Evolutionary conservation across 2,113 vertebrate genomes (phyloP).

Genomic region (Platanista minor): DNA sequence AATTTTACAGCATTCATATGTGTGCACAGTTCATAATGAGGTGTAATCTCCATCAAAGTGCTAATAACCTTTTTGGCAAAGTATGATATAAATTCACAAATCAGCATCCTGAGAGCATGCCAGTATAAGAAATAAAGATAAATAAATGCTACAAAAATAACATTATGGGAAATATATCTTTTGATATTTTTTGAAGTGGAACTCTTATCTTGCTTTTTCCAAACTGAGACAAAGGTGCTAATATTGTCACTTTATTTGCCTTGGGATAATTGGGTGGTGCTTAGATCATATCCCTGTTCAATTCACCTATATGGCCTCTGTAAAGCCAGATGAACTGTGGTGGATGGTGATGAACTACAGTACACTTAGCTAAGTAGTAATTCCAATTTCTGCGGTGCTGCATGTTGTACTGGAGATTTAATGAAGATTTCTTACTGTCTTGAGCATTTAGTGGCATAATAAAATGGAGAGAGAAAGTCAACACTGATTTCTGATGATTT

Average conservation of each 20-base stretch:
- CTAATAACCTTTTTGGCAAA: neutral
- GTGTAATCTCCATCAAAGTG: neutral
- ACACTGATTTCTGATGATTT: neutral
- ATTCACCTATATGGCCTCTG: neutral
- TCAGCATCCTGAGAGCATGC: neutral
- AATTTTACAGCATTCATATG: neutral
- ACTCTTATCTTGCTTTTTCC: neutral
- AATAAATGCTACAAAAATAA: neutral
- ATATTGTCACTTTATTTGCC: neutral
- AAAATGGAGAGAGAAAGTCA: neutral
- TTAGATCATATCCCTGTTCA: neutral
- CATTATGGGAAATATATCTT: neutral
- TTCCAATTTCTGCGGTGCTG: neutral
- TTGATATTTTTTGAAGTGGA: neutral
- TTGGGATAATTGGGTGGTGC: neutral
- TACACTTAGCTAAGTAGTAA: neutral
- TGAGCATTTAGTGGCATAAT: neutral
- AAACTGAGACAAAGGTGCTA: neutral
- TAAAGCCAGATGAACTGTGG: neutral
- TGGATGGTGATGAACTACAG: no score
- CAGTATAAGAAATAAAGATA: neutral
- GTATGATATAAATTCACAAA: neutral
- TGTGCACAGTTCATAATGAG: neutral
- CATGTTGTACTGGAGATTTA: neutral
- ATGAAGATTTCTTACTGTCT: neutral